Percentiles rank a stretch among this genome's conserved stretches.
These are phyloP conservation scores for Agapornis canus DNA, from an alignment of 2,797 vertebrate species.

Conservation along the genomic window DNA sequence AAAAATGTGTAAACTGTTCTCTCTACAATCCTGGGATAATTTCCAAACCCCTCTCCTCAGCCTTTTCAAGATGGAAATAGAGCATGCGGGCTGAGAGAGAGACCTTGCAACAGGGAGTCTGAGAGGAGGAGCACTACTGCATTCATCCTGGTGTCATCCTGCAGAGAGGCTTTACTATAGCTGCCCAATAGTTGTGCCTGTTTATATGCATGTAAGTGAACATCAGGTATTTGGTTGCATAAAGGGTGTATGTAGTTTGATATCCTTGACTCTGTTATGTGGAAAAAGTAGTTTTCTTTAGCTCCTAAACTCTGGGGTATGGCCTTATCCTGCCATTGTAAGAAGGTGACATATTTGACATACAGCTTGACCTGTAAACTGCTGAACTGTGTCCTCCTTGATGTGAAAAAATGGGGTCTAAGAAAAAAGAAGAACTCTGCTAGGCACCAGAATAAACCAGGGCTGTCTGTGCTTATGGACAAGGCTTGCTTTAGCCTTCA, in stretches of 20 bases:
- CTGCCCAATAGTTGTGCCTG: background rate
- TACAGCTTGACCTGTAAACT: background rate
- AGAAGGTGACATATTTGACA: background rate
- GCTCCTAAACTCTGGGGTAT: background rate
- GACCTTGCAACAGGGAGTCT: background rate
- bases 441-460: background rate
- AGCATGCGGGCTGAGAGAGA: background rate
- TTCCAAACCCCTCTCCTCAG: background rate
- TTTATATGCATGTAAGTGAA: rapidly evolving
- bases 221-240: background rate
- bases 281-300: background rate
- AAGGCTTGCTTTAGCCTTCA: background rate
- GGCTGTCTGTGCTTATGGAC: background rate
- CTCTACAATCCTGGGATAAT: background rate
- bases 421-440: background rate
- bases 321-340: background rate
- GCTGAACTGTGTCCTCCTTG: background rate
- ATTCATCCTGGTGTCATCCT: rapidly evolving
- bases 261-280: background rate
- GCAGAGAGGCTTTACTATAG: rapidly evolving
- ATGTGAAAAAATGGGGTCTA: background rate
- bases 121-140: rapidly evolving
- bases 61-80: background rate
- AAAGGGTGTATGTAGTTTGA: background rate
- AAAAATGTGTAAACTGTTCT: background rate